Evolutionary conservation across 2,797 vertebrate species (phyloP), one percentile per base, ranked within the genome.

Genomic region (Neosalanx taihuensis): DNA sequence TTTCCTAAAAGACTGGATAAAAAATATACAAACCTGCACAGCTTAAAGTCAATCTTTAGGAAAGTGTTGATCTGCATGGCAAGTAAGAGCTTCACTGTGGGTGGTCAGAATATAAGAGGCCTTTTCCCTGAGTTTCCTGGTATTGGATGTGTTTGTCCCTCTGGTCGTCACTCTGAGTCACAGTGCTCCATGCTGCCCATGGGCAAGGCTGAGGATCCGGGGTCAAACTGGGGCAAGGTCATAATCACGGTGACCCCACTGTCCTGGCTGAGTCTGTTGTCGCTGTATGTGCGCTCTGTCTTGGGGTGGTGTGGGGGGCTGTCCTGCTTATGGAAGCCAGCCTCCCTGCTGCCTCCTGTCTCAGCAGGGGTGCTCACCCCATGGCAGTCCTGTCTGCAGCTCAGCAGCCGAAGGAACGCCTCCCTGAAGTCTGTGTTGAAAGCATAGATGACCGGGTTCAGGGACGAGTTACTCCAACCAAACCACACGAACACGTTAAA

Each of bases 401-500:
- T 81, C 84, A 90, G 30, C 75, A 91, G 74, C 60, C 89, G 88
- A 72, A 89, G 69, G 69, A 91, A 92, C 1, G 90, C 90, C 69
- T 90, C 88, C 60, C 90, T 83, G 72, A 92, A 92, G 62, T 92
- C 90, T 18, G 88, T 81, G 77, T 92, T 92, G 46, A 92, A 89
- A 1, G 90, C 90, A 6, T 92, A 92, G 67, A 92, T 92, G 30
- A 92, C 69, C 6, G 90, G 90, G 74, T 92, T 92, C 3, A 92
- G 77, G 10, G 90, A 92, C 0, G 90, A 92, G 49, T 92, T 92
- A 78, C 88, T 90, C 90, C 90, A 92, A 9, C 90, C 90, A 71
- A 92, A 86, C 90, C 90, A 92, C 66, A 92, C 87, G 30, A 92
- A 92, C 2, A 92, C 77, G 1, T 90, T 87, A 7, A 91, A 92